These are phyloP conservation scores for Ylistrum balloti DNA, from an alignment of 1,140 invertebrate genomes.

Conservation along the genomic window DNA sequence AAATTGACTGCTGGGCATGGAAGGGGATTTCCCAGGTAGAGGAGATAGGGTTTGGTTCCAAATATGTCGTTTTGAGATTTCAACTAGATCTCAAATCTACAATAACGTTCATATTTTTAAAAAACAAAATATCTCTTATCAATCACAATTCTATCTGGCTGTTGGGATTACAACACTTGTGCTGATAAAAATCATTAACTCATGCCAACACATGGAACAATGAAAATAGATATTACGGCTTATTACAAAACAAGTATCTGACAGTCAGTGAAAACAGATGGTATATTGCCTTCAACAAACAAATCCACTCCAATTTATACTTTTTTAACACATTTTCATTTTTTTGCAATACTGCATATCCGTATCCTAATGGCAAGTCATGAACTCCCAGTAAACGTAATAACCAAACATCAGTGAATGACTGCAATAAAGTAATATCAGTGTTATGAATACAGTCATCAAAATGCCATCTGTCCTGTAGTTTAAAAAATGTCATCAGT, in stretches of 20 bases:
- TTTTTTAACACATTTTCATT: neutral
- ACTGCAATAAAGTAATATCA: neutral
- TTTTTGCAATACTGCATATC: neutral
- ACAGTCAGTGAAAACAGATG: conserved; percentile 27
- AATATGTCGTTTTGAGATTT: too few species aligned
- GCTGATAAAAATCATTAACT: neutral
- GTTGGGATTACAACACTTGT: neutral
- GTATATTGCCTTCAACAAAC: neutral
- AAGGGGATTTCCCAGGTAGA: too few species aligned
- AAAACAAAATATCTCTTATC: neutral
- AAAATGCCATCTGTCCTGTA: neutral
- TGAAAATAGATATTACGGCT: neutral
- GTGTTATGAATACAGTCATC: neutral
- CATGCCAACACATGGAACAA: conserved; percentile 13
- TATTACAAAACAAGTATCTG: conserved; percentile 1
- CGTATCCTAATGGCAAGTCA: neutral
- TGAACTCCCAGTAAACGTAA: neutral
- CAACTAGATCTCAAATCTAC: too few species aligned
- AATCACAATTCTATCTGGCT: neutral
- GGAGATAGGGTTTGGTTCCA: too few species aligned
- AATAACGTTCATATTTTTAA: too few species aligned
- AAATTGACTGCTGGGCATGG: too few species aligned
- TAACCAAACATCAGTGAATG: neutral
- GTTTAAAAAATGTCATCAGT: neutral
- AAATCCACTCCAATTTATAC: neutral